Evolutionary conservation across 2,888 invertebrate genomes (phyloP), one percentile per base, ranked within the genome.

Genomic region (Idaea aversata): DNA sequence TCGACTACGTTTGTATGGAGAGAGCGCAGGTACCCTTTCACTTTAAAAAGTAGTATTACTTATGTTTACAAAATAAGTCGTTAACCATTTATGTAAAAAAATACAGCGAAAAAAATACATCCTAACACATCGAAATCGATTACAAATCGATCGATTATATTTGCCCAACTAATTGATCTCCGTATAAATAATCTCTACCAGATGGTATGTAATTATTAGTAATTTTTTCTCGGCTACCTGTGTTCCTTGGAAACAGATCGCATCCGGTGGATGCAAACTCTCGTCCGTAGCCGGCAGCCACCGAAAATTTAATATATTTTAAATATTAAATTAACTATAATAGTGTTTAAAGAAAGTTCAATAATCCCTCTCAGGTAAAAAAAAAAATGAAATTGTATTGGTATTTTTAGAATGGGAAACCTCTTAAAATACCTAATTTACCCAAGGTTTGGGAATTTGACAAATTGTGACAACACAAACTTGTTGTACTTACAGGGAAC

Each of bases 171-270:
- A 77, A 82, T 81, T 81, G 78, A 70, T 70, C 64, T 67, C 65
- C 75, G 79, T 77, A 82, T 82, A 81, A 80, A 80, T 79, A 77
- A 77, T 76, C 62, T 67, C 71, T 73, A 74, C 67, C 76, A 75
- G 76, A 66, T 72, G 75, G 85, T 71, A 66, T 74, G 83, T 83
- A 87, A 88, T 90, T 86, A 86, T 88, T 84, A 84, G 84, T 89
- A 87, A 88, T 90, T 85, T 84, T 85, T 83, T 87, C 78, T 81
- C 76, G 73, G 89, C 90, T 91, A 90, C 91, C 88, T 86, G 89
- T 88, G 84, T 89, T 88, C 83, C 82, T 81, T 78, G 80, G 84
- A 80, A 76, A 74, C 75, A 73, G 69, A 68, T 66, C 70, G 62
- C 79, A 83, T 85, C 85, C 83, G 84, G 78, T 68, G 70, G 63